Evolutionary conservation across 2,888 invertebrate species (phyloP).

Genomic region (Drosophila anceps): DNA sequence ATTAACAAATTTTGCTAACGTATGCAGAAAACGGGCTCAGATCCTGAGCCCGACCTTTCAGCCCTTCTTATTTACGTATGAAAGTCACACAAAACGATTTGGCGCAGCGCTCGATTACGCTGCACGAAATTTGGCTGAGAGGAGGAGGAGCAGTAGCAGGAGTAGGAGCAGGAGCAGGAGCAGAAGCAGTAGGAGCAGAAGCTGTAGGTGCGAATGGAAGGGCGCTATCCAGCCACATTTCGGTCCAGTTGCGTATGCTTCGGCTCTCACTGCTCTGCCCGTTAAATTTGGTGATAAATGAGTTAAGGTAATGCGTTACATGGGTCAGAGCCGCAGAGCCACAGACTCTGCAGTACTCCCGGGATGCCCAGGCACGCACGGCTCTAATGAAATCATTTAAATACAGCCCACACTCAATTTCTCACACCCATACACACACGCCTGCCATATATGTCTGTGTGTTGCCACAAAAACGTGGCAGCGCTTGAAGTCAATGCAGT

Average conservation of each 20-base stretch:
- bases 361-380: conserved; percentile 68
- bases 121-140: conserved; percentile 14
- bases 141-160: neutral
- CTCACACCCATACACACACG: conserved; percentile 1
- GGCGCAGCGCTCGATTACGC: conserved; percentile 67
- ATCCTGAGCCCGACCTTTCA: conserved; percentile 15
- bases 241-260: conserved; percentile 1
- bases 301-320: conserved; percentile 78
- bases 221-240: neutral
- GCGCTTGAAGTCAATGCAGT: conserved; percentile 34
- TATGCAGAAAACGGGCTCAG: conserved; percentile 61
- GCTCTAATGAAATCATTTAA: conserved; percentile 78
- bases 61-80: conserved; percentile 72
- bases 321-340: conserved; percentile 39
- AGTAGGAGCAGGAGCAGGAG: neutral
- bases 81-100: conserved; percentile 80
- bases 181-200: too few relatives aligned
- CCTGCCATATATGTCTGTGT: conserved; percentile 4
- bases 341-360: conserved; percentile 41
- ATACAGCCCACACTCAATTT: conserved; percentile 56
- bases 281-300: conserved; percentile 77
- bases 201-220: neutral
- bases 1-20: conserved; percentile 75
- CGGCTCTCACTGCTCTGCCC: conserved; percentile 24
- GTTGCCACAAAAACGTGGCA: conserved; percentile 61